These are phyloP conservation scores for Atractosteus spatula DNA, from an alignment of 2,113 vertebrate species.

Conservation along the genomic window DNA sequence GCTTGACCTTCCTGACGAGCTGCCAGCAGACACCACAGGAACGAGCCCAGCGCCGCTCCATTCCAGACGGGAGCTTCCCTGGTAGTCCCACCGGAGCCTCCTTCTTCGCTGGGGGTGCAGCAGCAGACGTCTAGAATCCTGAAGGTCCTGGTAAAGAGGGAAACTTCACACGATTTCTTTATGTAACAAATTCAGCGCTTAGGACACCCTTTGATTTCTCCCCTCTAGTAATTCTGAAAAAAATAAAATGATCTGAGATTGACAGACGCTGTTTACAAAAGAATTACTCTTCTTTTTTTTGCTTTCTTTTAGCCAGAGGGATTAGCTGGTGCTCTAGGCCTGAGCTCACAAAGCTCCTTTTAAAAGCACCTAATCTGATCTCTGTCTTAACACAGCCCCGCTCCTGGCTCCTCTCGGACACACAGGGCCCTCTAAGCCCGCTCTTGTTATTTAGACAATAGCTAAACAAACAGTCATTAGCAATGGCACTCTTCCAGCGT, in stretches of 20 bases:
- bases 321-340: constrained; percentile 27
- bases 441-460: constrained; percentile 35
- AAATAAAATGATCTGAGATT: background rate
- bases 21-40: too few species aligned
- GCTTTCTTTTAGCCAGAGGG: background rate
- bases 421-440: constrained; percentile 13
- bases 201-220: too few species aligned
- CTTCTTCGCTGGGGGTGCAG: too few species aligned
- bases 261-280: background rate
- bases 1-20: too few species aligned
- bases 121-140: too few species aligned
- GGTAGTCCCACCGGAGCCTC: too few species aligned
- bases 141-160: too few species aligned
- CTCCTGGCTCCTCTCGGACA: constrained; percentile 6
- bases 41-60: too few species aligned
- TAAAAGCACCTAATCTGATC: constrained; percentile 21
- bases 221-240: too few species aligned
- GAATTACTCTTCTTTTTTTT: background rate
- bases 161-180: too few species aligned
- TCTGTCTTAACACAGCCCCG: constrained; percentile 15
- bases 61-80: too few species aligned
- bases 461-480: constrained; percentile 38
- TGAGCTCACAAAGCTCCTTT: background rate
- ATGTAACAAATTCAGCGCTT: too few species aligned
- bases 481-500: background rate